Base-by-base conservation (phyloP, 2,113 vertebrate genomes). In the Telmatochromis sp. region DNA sequence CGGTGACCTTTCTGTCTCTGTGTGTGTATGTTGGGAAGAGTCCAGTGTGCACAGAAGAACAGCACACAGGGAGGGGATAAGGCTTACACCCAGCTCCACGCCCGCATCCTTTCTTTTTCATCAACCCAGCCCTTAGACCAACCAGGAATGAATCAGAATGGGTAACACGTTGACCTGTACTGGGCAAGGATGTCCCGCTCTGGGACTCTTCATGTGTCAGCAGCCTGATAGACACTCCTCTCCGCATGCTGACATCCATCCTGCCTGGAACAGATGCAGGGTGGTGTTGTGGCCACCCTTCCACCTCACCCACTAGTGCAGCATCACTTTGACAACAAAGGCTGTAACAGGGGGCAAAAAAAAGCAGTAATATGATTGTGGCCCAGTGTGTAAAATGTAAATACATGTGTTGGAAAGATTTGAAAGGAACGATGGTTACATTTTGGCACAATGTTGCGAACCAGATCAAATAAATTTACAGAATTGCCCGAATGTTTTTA, bases 191-290 rank as follows among this genome's bases (percentile, higher is more conserved):
- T 68, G 80, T 23, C 26, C 13, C 86, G 13, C 93, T 79, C 54
- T 83, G 94, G 94, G 89, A 86, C 94, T 23, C 13, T 95, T 86
- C 87, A 89, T 80, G 91, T 96, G 94, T 95, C 93, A 94, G 82
- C 94, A 87, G 47, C 31, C 55, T 75, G 21, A 13, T 37, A 78
- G 90, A 92, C 89, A 87, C 95, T 93, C 93, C 93, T 89, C 87
- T 90, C 63, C 35, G 31, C 94, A 93, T 91, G 93, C 86, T 93
- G 92, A 93, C 89, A 80, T 92, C 91, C 91, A 85, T 96, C 95
- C 94, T 95, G 93, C 82, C 89, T 87, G 88, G 87, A 90, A 87
- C 93, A 92, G 92, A 92, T 92, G 90, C 81, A 80, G 81, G 93
- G 92, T 40, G 89, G 89, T 81, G 90, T 15, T 50, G 47, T 71